Base-by-base conservation (phyloP, 2,797 vertebrate species). In the Melanotaenia boesemani region DNA sequence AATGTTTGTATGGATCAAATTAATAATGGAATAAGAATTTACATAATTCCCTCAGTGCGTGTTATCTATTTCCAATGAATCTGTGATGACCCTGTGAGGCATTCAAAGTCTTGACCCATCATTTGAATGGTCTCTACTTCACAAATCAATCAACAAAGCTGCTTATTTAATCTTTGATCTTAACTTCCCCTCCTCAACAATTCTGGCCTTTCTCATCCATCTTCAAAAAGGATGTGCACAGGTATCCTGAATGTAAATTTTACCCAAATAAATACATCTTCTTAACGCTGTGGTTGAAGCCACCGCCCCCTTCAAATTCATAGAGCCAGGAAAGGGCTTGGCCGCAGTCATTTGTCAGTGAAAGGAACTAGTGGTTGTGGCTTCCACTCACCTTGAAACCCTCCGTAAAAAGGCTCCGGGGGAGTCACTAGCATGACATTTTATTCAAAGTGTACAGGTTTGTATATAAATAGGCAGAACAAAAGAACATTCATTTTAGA, bases 381-480 rank as follows among this genome's bases (percentile, higher is more conserved):
- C 89, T 91, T 93, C 91, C 91, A 92, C 86, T 95, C 91, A 93
- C 93, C 94, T 91, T 94, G 90, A 95, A 95, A 91, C 88, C 89
- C 85, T 80, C 79, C 37, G 70, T 82, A 83, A 81, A 86, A 86
- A 83, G 36, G 66, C 82, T 88, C 68, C 54, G 68, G 85, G 79
- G 36, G 86, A 65, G 69, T 88, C 78, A 77, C 80, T 80, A 83
- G 85, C 88, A 73, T 92, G 92, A 88, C 88, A 81, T 68, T 87
- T 88, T 91, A 91, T 90, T 92, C 88, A 90, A 92, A 92, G 80
- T 80, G 72, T 60, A 58, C 63, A 81, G 70, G 72, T 67, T 76
- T 82, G 72, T 76, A 73, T 83, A 84, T 60, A 68, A 75, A 67
- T 30, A 50, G 20, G 7, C 24, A 34, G 22, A 74, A 89, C 84